Base-by-base conservation (phyloP, 2,888 invertebrate genomes). In the Cacoxenus indagator region DNA sequence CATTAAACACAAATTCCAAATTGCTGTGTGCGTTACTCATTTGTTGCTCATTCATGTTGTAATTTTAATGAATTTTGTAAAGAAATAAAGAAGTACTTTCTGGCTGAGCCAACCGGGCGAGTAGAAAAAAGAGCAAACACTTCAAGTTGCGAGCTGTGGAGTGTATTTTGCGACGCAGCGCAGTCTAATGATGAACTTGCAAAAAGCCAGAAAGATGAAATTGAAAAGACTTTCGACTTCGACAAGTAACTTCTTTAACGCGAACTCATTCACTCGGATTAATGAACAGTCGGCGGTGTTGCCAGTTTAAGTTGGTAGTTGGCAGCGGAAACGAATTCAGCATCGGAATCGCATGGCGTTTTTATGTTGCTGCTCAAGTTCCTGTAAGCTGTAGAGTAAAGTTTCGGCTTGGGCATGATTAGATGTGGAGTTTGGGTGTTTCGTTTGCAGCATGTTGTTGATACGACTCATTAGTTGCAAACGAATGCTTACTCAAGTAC, bases 401-500 rank as follows among this genome's bases (percentile, higher is more conserved):
- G n/a, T n/a, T n/a, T n/a, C n/a, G n/a, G n/a, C n/a, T n/a, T n/a
- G 37, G 65, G 67, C 51, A 64, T 64, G 2, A 14, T 5, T 37
- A 14, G 14, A 14, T 51, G n/a, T 6, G 9, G 19, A 19, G 51
- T 19, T 51, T 65, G 54, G 48, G 31, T 55, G 4, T 29, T 57
- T 67, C 67, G 67, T 54, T 64, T 68, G 67, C 67, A 65, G 76
- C 81, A 79, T 79, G 81, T 75, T 83, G 77, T 83, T 84, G 85
- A 85, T 84, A 81, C 84, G 82, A 78, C 84, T 85, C 85, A 85
- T 85, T 85, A 85, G 84, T 79, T 76, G 77, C 86, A 81, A 80
- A 71, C 76, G 86, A 85, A 78, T 84, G 84, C 76, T 72, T 84
- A 77, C 73, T 85, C 76, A 82, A 85, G 85, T 82, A 72, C 70